phyloP scores from a whole-genome alignment of 2,113 vertebrate species.

The Calidris pugnax region DNA sequence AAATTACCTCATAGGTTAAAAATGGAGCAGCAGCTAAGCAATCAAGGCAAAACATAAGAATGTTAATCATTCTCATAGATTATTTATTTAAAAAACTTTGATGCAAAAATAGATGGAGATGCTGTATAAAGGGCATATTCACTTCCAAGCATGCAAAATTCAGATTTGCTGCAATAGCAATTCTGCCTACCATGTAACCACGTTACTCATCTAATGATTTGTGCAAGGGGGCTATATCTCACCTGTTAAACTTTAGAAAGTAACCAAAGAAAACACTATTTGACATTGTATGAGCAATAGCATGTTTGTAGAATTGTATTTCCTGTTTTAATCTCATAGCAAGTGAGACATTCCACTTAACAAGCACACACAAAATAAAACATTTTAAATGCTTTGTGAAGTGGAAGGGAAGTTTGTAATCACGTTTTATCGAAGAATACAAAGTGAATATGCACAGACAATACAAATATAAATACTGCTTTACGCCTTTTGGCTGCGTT shows the following conservation, averaged over 20 bases:
- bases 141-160: background rate
- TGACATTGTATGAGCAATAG: background rate
- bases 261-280: background rate
- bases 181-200: background rate
- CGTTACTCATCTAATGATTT: background rate
- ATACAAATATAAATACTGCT: background rate
- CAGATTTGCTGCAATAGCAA: background rate
- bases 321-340: background rate
- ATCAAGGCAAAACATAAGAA: background rate
- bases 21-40: background rate
- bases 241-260: background rate
- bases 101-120: background rate
- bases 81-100: background rate
- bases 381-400: background rate
- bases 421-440: background rate
- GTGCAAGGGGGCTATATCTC: background rate
- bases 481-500: rapidly evolving
- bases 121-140: background rate
- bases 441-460: background rate
- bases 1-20: background rate
- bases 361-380: background rate
- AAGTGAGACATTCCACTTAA: background rate
- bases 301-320: background rate
- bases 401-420: background rate
- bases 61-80: background rate